phyloP scores from a whole-genome alignment of 2,113 vertebrate genomes.

The Dipodomys spectabilis region DNA sequence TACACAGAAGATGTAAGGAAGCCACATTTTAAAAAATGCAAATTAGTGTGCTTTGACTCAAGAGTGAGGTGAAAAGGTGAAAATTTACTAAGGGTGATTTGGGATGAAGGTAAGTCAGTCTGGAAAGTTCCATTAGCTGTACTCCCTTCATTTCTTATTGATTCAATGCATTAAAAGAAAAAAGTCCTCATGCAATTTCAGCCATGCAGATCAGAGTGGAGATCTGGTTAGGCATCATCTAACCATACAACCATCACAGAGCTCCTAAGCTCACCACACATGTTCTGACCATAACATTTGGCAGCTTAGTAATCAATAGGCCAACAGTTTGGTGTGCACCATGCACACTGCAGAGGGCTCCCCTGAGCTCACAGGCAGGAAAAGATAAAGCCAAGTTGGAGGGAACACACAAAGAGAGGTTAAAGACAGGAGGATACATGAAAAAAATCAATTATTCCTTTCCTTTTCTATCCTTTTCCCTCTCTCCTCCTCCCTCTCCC shows the following conservation, averaged over 20 bases:
- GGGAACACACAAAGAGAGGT: not conserved
- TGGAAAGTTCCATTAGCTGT: not conserved
- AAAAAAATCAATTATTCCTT: not conserved
- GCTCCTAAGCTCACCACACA: not conserved
- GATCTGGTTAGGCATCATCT: not conserved
- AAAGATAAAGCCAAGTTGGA: not conserved
- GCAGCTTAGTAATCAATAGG: not conserved
- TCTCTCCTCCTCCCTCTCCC: too few relatives aligned
- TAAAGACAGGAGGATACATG: not conserved
- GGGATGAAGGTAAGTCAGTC: not conserved
- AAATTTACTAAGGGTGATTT: not conserved
- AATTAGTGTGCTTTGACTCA: not conserved
- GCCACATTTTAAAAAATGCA: slow-evolving; percentile 33
- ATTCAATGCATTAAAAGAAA: not conserved
- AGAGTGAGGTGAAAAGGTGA: not conserved
- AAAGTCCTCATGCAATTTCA: not conserved
- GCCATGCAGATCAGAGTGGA: not conserved
- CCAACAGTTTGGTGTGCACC: not conserved
- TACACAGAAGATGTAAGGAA: not conserved
- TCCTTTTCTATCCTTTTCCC: not conserved
- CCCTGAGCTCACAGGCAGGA: not conserved
- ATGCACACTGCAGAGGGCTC: not conserved
- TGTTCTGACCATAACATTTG: not conserved
- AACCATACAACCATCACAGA: not conserved
- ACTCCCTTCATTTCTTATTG: not conserved